Percentiles rank a stretch among this genome's conserved stretches.
phyloP scores from a whole-genome alignment of 2,113 vertebrate genomes.

The Prietella phreatophila region DNA sequence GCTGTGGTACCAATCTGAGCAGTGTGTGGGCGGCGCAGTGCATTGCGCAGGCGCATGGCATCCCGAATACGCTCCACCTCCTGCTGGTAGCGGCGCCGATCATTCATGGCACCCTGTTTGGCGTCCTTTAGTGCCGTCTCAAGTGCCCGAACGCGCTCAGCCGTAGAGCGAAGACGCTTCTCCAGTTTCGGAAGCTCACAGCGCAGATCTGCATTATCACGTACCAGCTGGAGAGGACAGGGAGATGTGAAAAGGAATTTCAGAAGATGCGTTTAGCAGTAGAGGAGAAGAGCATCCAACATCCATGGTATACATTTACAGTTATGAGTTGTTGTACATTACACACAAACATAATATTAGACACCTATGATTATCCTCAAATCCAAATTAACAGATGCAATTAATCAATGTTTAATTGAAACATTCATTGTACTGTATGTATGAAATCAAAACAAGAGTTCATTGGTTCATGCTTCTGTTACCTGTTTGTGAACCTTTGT shows the following conservation, averaged over 20 bases:
- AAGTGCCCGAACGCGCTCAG: conserved; percentile 94
- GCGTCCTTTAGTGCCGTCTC: conserved; percentile 92
- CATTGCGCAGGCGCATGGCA: conserved; percentile 79
- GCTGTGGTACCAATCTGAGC: conserved; percentile 80
- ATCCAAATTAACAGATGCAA: not conserved
- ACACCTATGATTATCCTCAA: not conserved
- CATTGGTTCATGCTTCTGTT: conserved; percentile 31
- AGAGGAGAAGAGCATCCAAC: not conserved
- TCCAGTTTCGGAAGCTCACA: conserved; percentile 96
- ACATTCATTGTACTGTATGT: not conserved
- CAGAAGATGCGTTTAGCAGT: not conserved
- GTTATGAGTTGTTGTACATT: not conserved
- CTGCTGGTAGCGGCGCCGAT: conserved; percentile 87
- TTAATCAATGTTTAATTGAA: not conserved
- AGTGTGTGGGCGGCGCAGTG: conserved; percentile 73
- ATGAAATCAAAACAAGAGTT: not conserved
- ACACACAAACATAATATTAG: not conserved
- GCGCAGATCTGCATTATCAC: conserved; percentile 96
- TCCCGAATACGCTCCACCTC: conserved; percentile 90
- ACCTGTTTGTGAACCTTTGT: conserved; percentile 98
- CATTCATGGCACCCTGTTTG: conserved; percentile 86
- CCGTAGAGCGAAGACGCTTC: conserved; percentile 94
- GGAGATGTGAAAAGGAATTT: not conserved
- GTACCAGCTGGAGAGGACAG: conserved; percentile 78
- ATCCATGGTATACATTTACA: not conserved